Evolutionary conservation across 2,113 vertebrate species (phyloP), one percentile per base, ranked within the genome.

Genomic region (Enhydra lutris): DNA sequence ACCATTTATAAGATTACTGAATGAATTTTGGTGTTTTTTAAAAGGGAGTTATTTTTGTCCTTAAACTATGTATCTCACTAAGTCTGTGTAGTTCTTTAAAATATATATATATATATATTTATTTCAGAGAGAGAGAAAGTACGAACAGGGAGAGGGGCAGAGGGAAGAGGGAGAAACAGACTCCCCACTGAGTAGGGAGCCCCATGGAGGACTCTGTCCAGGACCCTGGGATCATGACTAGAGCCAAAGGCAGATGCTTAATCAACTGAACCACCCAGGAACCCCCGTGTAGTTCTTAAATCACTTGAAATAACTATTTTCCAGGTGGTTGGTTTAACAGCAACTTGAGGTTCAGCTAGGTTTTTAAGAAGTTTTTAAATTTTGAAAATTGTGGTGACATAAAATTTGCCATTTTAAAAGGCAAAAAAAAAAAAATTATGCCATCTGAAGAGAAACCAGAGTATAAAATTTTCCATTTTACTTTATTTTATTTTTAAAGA

Each of bases 261-360:
- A 73, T n/a, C 5, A 11, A 73, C 20, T 23, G 63, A 65, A 31
- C 63, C 63, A 67, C 63, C 29, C 63, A 17, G 63, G 63, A 20
- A 21, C 69, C n/a, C 69, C 18, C n/a, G 57, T 74, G 24, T 74
- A 89, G 23, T 84, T 92, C 50, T 84, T 92, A 89, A 89, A 71
- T 85, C 11, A 92, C 24, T 93, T 79, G 47, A 65, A 57, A 82
- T 90, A 90, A 65, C 74, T 65, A 34, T 81, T 86, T 94, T 95
- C 26, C 80, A 17, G 82, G 20, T 88, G 42, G 23, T 74, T 83
- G 39, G 10, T 57, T 36, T 88, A 31, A 4, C 15, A 88, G 23
- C 59, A 67, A 50, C 24, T 50, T 91, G 61, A 76, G 61, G 88
- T 94, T 91, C 89, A 67, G 20, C 50, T 85, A 47, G 63, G 42